Evolutionary conservation across 2,888 invertebrate species (phyloP), one percentile per base, ranked within the genome.

Genomic region (Eilema depressum): DNA sequence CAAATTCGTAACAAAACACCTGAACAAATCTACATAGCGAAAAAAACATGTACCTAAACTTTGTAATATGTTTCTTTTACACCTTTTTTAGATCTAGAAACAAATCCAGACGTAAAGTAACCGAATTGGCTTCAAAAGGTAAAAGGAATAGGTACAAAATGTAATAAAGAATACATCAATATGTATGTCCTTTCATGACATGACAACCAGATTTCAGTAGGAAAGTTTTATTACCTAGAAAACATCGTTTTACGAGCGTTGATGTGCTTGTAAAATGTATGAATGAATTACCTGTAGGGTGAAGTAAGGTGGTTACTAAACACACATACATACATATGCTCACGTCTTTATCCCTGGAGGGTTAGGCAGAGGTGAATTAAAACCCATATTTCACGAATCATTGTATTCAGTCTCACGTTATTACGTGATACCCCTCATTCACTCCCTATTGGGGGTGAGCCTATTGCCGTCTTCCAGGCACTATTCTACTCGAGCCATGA

Each of bases 191-290:
- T 20, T 63, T 25, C 12, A 33, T 61, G 37, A 69, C 30, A 11
- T 63, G 12, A 73, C 71, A 73, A 71, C 59, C 25, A 59, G 59
- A 59, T 59, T 59, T 59, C 17, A 28, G 59, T 26, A 26, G 26
- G 26, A 25, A 59, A 17, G 5, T 59, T 59, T 59, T 59, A 59
- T 59, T 59, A 28, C 28, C 8, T 59, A 11, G 4, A 26, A 59
- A 26, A 59, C 59, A 26, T 11, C 7, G 7, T 28, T 17, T 25
- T 59, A 17, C 26, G 59, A 59, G 28, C 17, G 12, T 25, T 28
- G 14, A 28, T 59, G 26, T 59, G 14, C 26, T 17, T 59, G 23
- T 59, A 59, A 59, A 25, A 59, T 25, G 59, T 59, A 26, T 25
- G 14, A 23, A 59, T 25, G 25, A 8, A 57, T 25, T 59, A 61